A percentile compares a stretch with the other conserved stretches of the same genome.
phyloP scores from a whole-genome alignment of 2,113 vertebrate species.

The Felis catus region DNA sequence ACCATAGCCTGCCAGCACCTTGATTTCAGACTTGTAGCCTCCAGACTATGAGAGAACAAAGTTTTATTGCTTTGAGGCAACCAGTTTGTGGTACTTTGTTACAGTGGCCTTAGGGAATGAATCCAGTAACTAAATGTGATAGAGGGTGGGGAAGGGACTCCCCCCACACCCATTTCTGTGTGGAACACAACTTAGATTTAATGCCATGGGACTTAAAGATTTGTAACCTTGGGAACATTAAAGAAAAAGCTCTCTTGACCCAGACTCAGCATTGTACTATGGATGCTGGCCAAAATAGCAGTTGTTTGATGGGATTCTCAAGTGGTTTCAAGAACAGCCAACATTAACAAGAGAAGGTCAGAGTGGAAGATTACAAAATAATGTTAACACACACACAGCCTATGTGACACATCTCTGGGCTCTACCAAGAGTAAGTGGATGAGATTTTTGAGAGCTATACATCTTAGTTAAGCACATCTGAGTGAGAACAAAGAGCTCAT shows the following conservation, averaged over 20 bases:
- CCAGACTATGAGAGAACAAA: neutral
- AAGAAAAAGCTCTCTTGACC: neutral
- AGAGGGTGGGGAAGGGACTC: neutral
- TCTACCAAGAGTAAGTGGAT: neutral
- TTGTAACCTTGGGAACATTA: neutral
- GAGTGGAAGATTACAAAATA: neutral
- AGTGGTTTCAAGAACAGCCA: slow-evolving; percentile 22
- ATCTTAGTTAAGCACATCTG: neutral
- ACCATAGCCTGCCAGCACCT: neutral
- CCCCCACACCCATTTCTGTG: neutral
- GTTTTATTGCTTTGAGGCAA: neutral
- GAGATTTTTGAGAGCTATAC: neutral
- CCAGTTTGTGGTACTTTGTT: neutral
- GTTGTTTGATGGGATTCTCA: neutral
- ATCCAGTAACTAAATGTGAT: neutral
- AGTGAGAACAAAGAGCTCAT: neutral
- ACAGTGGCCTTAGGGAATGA: neutral
- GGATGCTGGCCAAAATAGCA: neutral
- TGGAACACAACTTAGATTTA: neutral
- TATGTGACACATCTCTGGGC: neutral
- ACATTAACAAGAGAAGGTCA: neutral
- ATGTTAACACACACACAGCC: neutral
- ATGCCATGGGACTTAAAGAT: neutral
- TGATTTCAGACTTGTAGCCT: neutral
- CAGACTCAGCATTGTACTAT: neutral